Evolutionary conservation across 2,113 vertebrate species (phyloP).

Genomic region (Elachura formosa): DNA sequence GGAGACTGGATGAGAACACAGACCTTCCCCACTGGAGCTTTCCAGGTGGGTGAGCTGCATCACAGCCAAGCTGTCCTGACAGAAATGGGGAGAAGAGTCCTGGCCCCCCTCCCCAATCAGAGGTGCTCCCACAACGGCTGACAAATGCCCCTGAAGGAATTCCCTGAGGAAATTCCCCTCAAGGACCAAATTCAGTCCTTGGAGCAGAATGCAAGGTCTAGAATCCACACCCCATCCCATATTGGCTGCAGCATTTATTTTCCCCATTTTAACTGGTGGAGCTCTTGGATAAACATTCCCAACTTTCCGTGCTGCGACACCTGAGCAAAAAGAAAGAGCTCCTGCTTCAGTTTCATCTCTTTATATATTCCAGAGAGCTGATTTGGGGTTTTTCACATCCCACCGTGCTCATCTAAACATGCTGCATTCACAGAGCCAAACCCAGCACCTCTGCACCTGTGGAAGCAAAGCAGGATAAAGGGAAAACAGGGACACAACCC

Average conservation of each 20-base stretch:
- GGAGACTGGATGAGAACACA: background rate
- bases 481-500: background rate
- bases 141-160: background rate
- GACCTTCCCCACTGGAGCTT: background rate
- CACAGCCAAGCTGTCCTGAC: background rate
- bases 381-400: background rate
- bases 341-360: background rate
- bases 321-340: background rate
- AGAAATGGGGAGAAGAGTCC: fast-evolving
- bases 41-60: background rate
- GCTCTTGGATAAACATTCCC: background rate
- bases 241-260: background rate
- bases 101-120: background rate
- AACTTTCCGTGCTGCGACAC: background rate
- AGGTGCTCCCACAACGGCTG: background rate
- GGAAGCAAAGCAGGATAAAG: background rate
- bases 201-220: background rate
- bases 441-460: background rate
- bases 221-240: background rate
- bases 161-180: background rate
- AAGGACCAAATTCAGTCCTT: background rate
- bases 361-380: background rate
- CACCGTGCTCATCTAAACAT: background rate
- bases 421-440: background rate
- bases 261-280: background rate